Evolutionary conservation across 2,797 vertebrate genomes (phyloP).

Genomic region (Pachyuromys duprasi): DNA sequence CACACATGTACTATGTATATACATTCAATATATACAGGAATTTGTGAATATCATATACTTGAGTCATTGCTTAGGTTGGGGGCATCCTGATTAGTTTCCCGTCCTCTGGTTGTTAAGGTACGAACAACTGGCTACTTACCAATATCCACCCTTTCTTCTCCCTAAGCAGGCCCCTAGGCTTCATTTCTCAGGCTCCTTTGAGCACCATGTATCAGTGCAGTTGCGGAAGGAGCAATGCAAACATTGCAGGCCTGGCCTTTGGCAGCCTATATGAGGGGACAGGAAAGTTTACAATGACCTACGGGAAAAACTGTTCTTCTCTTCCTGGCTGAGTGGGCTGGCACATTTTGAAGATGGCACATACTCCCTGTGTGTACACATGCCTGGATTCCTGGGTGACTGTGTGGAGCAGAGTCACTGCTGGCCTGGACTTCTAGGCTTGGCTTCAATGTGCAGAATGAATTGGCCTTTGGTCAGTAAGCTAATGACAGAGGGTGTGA

Average conservation of each 20-base stretch:
- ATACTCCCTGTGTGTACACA: not conserved
- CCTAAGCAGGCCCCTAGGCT: not conserved
- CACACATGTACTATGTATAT: accelerated
- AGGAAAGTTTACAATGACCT: not conserved
- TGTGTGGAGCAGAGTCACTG: not conserved
- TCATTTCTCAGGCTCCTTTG: not conserved
- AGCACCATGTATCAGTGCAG: not conserved
- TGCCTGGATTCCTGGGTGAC: not conserved
- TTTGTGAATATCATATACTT: not conserved
- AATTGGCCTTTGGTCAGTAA: not conserved
- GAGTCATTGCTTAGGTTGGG: not conserved
- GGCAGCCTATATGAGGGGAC: too few relatives aligned
- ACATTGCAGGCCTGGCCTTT: not conserved
- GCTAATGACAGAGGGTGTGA: not conserved
- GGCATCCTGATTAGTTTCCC: not conserved
- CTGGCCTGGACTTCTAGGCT: not conserved
- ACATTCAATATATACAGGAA: too few relatives aligned
- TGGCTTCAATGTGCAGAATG: not conserved
- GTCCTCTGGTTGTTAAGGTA: not conserved
- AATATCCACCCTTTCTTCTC: not conserved
- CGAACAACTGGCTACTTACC: not conserved
- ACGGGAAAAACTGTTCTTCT: not conserved
- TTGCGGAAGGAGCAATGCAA: too few relatives aligned
- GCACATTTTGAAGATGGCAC: not conserved
- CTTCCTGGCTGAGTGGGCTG: not conserved